Base-by-base conservation (phyloP, 2,797 vertebrate genomes). In the Spea hammondii region DNA sequence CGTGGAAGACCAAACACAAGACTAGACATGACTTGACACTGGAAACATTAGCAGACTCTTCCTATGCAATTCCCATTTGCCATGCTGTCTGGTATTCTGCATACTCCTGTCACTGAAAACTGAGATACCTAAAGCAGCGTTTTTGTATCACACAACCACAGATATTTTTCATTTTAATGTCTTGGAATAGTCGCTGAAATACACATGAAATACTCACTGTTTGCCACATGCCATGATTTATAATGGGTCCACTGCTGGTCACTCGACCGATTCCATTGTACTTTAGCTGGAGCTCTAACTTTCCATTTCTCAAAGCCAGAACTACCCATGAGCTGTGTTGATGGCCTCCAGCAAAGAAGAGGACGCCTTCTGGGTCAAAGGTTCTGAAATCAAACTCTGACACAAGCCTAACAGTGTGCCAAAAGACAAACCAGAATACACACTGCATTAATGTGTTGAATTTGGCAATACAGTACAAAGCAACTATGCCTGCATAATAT, bases 341-440 rank as follows among this genome's bases (percentile, higher is more conserved):
- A 86, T 91, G 96, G 84, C 96, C 97, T 81, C 97, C 97, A 1
- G 97, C 97, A 78, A 98, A 99, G 91, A 99, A 96, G 87, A 99
- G 94, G 78, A 98, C 93, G 8, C 97, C 97, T 87, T 99, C 97
- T 0, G 91, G 89, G 86, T 99, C 97, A 60, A 93, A 98, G 57
- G 97, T 97, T 86, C 96, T 95, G 88, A 99, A 94, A 88, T 98
- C 96, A 84, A 99, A 99, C 87, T 99, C 96, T 17, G 97, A 96
- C 70, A 95, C 93, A 88, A 99, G 94, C 81, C 97, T 99, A 86
- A 74, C 84, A 88, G 4, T 81, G 86, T 84, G 82, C 77, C 80
- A 82, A 87, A 79, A 88, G 86, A 87, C 76, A 83, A 85, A 83
- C 84, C 75, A 62, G 45, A 17, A 8, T 9, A 54, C 32, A 32